These are phyloP conservation scores for Acipenser ruthenus DNA, from an alignment of 2,797 vertebrate species.

Conservation along the genomic window DNA sequence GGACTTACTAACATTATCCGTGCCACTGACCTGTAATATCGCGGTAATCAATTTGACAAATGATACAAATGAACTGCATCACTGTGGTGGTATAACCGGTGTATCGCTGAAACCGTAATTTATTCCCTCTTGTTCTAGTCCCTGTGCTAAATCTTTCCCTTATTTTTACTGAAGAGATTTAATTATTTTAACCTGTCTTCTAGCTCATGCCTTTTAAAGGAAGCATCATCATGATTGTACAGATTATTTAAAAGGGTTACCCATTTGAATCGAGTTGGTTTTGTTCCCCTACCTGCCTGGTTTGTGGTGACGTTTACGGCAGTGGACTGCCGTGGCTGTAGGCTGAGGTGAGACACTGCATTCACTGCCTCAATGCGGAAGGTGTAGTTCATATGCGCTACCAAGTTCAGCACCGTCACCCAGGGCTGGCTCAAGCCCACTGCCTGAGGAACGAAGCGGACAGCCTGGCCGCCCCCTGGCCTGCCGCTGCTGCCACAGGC, in stretches of 20 bases:
- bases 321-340: constrained; percentile 55
- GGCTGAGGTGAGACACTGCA: constrained; percentile 80
- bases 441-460: constrained; percentile 82
- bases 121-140: too few species aligned
- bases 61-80: too few species aligned
- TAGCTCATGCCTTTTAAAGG: too few species aligned
- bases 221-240: too few species aligned
- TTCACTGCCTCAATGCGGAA: constrained; percentile 83
- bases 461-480: constrained; percentile 28
- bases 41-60: too few species aligned
- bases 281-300: constrained; percentile 88
- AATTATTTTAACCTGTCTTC: too few species aligned
- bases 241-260: not conserved
- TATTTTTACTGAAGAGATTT: too few species aligned
- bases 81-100: too few species aligned
- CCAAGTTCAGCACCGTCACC: constrained; percentile 79
- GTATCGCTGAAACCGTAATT: too few species aligned
- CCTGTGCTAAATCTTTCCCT: too few species aligned
- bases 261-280: not conserved
- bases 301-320: constrained; percentile 90
- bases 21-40: too few species aligned
- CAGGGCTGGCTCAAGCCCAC: constrained; percentile 69
- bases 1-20: too few species aligned
- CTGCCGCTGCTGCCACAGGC: constrained; percentile 59
- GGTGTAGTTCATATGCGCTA: constrained; percentile 93